A percentile compares a stretch with the other conserved stretches of the same genome.
These are phyloP conservation scores for Equus przewalskii DNA, from an alignment of 2,113 vertebrate genomes.

Conservation along the genomic window DNA sequence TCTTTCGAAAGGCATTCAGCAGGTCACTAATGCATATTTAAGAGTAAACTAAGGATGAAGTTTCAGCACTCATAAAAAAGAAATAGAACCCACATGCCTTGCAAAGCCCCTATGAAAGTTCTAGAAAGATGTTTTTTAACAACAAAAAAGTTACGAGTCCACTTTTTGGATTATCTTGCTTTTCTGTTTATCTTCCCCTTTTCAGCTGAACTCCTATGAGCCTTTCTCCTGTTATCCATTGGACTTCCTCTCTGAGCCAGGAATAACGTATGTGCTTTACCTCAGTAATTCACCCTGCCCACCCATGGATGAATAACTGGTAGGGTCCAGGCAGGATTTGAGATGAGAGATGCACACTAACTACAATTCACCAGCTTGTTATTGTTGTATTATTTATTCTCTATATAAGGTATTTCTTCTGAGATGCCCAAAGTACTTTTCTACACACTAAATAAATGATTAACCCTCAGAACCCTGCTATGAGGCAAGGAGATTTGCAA, in stretches of 20 bases:
- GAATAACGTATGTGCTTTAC: conserved; percentile 13
- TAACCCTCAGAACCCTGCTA: conserved; percentile 73
- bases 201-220: background rate
- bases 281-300: conserved; percentile 11
- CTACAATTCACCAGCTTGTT: conserved; percentile 56
- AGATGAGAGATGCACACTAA: conserved; percentile 36
- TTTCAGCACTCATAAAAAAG: background rate
- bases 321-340: background rate
- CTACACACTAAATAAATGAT: conserved; percentile 76
- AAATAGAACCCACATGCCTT: background rate
- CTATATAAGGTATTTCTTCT: conserved; percentile 64
- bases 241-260: background rate
- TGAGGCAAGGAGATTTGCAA: conserved; percentile 72
- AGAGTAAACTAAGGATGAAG: background rate
- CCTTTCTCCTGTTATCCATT: background rate
- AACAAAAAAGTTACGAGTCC: background rate
- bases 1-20: background rate
- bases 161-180: background rate
- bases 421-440: conserved; percentile 69
- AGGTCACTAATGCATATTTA: background rate
- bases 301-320: background rate
- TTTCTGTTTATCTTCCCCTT: background rate
- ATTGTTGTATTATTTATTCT: conserved; percentile 76
- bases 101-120: background rate
- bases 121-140: conserved; percentile 17